These are phyloP conservation scores for Cyprinella venusta DNA, from an alignment of 2,797 vertebrate species.

Conservation along the genomic window DNA sequence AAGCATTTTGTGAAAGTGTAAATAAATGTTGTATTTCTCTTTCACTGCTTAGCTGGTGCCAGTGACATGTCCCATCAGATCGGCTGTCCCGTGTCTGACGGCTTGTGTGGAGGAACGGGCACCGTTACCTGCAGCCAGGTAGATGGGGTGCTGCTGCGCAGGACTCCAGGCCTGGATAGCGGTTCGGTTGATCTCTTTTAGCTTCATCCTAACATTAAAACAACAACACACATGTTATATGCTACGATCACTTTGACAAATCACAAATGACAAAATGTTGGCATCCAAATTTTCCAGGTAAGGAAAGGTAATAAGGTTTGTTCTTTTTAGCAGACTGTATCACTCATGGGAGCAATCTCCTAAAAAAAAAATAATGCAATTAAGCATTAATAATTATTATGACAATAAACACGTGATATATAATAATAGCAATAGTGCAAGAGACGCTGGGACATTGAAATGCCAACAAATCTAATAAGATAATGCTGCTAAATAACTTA, in stretches of 20 bases:
- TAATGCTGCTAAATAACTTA: neutral
- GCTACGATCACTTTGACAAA: neutral
- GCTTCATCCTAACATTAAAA: slow-evolving; percentile 85
- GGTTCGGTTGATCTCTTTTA: slow-evolving; percentile 94
- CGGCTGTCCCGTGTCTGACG: neutral
- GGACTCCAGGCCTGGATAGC: slow-evolving; percentile 98
- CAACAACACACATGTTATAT: neutral
- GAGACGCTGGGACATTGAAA: neutral
- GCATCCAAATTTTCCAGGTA: neutral
- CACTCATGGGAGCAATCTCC: neutral
- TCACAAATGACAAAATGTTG: neutral
- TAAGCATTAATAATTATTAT: neutral
- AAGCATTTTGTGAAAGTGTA: neutral
- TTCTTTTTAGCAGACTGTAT: neutral
- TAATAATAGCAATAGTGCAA: neutral
- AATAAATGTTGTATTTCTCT: too few species aligned
- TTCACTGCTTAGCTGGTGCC: neutral
- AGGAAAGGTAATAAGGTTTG: neutral
- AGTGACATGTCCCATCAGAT: neutral
- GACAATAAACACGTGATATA: neutral
- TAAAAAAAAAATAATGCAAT: neutral
- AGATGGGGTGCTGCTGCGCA: slow-evolving; percentile 92
- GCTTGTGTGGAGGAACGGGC: neutral
- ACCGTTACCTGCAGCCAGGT: slow-evolving; percentile 89
- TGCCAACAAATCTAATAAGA: neutral